Evolutionary conservation across 2,888 invertebrate species (phyloP), one percentile per base, ranked within the genome.

Genomic region (Polyommatus iphigenia): DNA sequence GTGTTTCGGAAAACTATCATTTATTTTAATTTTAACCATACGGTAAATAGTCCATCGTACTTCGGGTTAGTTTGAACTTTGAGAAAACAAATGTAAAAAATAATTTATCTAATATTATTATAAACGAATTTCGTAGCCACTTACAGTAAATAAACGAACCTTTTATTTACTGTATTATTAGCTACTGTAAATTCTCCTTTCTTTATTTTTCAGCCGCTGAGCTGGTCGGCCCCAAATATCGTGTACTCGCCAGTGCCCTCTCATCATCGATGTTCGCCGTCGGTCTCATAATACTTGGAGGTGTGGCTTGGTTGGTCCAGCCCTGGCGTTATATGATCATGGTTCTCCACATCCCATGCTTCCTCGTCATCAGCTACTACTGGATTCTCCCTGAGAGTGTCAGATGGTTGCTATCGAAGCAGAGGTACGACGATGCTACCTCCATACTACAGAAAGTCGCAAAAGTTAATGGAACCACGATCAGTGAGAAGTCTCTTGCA

Each of bases 341-440:
- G 81, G 90, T 95, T 0, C 88, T 97, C 15, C 97, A 97, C 84
- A 92, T 95, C 0, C 97, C 97, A 0, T 95, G 96, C 50, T 90
- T 97, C 78, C 85, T 97, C 0, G 92, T 97, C 78, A 85, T 97
- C 73, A 85, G 93, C 2, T 96, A 97, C 85, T 95, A 96, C 82
- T 96, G 96, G 96, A 82, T 96, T n/a, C 82, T 93, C 8, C 84
- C 88, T 0, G 97, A 97, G 90, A 97, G 97, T 67, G 94, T 97
- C n/a, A 94, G 97, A 80, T 98, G 98, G 97, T 93, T 97, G 32
- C 87, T 97, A 8, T 95, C 96, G 1, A 96, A 96, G 82, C 94
- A 95, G 41, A 95, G 95, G 83, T 95, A 94, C 79, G 93, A 95
- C 1, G 95, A 96, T 82, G 97, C 97, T 0, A 95, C 94, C 81